Evolutionary conservation across 2,113 vertebrate species (phyloP).

Genomic region (Potamarius usumacintae): DNA sequence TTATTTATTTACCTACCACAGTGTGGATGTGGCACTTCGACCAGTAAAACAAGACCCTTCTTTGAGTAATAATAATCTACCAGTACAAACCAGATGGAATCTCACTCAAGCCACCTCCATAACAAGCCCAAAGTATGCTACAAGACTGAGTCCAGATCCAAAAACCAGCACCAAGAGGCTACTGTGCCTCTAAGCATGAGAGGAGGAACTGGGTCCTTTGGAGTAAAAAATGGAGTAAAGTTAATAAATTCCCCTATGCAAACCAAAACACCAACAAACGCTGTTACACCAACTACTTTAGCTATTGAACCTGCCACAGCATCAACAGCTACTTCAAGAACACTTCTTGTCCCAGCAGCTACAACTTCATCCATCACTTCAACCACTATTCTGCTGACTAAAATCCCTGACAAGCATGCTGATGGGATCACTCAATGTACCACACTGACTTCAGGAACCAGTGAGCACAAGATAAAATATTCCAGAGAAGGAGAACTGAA

Average conservation of each 20-base stretch:
- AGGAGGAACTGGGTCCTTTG: not conserved
- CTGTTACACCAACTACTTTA: not conserved
- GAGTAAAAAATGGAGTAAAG: not conserved
- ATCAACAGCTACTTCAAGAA: slow-evolving; percentile 7
- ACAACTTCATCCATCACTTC: not conserved
- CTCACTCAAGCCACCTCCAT: not conserved
- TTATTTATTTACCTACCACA: not conserved
- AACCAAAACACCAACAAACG: slow-evolving; percentile 14
- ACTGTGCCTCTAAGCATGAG: slow-evolving; percentile 39
- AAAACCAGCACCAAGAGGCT: slow-evolving; percentile 6
- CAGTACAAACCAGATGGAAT: slow-evolving; percentile 12
- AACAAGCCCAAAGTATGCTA: slow-evolving; percentile 34
- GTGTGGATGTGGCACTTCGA: not conserved
- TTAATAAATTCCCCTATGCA: not conserved
- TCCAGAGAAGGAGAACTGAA: not conserved
- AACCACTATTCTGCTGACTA: not conserved
- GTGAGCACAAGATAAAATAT: not conserved
- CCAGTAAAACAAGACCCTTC: not conserved
- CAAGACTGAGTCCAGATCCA: slow-evolving; percentile 54
- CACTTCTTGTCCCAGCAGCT: not conserved
- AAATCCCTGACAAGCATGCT: not conserved
- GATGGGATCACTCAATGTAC: not conserved
- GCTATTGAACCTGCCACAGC: not conserved
- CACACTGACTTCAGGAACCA: not conserved
- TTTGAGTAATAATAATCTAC: slow-evolving; percentile 5